Evolutionary conservation across 2,113 vertebrate genomes (phyloP), one percentile per base, ranked within the genome.

Genomic region (Anolis sagrei): DNA sequence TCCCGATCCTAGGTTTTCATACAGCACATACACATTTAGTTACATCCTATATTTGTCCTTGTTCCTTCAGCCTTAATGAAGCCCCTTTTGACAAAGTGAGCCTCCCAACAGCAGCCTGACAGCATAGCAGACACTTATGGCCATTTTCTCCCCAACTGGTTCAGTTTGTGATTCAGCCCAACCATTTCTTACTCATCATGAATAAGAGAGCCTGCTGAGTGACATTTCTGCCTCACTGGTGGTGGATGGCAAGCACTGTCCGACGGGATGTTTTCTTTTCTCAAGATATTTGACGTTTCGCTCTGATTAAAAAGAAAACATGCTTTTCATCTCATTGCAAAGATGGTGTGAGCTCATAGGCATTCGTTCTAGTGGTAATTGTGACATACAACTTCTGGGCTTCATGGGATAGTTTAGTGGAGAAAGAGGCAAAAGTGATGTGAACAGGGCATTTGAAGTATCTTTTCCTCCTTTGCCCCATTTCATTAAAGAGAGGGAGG

Each of bases 171-270:
- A 19, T 86, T 83, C 80, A 76, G 9, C 68, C 68, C 61, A 64
- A 79, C 1, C 32, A 29, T 34, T n/a, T 54, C 64, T 87, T 61
- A 83, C 70, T 84, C n/a, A 62, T 86, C 10, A 74, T 0, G 18
- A 27, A 51, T 75, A 83, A 34, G 9, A 2, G 19, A 66, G 0
- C 2, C 79, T 5, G 29, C 19, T 83, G 23, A 79, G 23, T 76
- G 21, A 29, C 49, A 48, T 5, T 78, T 85, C 77, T 88, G 72
- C 81, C 81, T 81, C 23, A 49, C 49, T 80, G 29, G 3, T 66
- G 82, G 8, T 82, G 83, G 86, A 19, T 81, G 23, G 25, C 48
- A 81, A 76, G 18, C 75, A 11, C 13, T 85, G 86, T 77, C 73
- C 23, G 54, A 18, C 83, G 11, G 2, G 11, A 7, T 82, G 0